Evolutionary conservation across 2,113 vertebrate species (phyloP), one percentile per base, ranked within the genome.

Genomic region (Tympanuchus pallidicinctus): DNA sequence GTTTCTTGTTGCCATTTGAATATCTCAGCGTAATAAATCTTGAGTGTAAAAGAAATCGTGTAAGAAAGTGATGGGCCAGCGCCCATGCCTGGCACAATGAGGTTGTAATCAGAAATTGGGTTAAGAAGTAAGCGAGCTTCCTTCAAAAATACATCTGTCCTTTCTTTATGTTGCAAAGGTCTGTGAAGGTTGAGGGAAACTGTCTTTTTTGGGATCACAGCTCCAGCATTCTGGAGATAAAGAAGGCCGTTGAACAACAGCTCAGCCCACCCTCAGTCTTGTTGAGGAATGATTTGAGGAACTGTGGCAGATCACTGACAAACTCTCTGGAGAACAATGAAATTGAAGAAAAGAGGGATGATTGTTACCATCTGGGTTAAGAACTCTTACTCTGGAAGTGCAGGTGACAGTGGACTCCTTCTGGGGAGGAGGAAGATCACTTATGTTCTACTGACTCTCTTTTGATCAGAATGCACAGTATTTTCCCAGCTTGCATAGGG

Each of bases 131-230:
- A 88, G 90, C 80, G 84, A 95, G 86, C 89, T 93, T 70, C 56
- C 90, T 95, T 96, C 90, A 95, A 86, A 95, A 95, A 54, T 70
- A 21, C 47, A 57, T 78, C 63, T 94, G 77, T 79, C 81, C 83
- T 95, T 96, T 81, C 83, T 94, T 96, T 94, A 86, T 90, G 92
- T 96, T 93, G 93, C 93, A 94, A 96, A 96, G 96, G 65, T 64
- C 24, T 84, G 73, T 65, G 88, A 86, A 5, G 57, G 88, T 77
- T 76, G 86, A 28, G 47, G 83, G 88, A 67, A 92, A 65, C 24
- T 93, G 60, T 40, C 40, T 80, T 74, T 38, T 54, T 34, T 40
- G 59, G 69, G 79, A 94, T 86, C 88, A 77, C 73, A 92, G 77
- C 48, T 59, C 34, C 32, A n/a, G 13, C 4, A 1, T 63, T 85